Percentiles rank a stretch among this genome's conserved stretches.
These are phyloP conservation scores for Sinhomidia bicolor DNA, from an alignment of 2,888 invertebrate species.

Conservation along the genomic window DNA sequence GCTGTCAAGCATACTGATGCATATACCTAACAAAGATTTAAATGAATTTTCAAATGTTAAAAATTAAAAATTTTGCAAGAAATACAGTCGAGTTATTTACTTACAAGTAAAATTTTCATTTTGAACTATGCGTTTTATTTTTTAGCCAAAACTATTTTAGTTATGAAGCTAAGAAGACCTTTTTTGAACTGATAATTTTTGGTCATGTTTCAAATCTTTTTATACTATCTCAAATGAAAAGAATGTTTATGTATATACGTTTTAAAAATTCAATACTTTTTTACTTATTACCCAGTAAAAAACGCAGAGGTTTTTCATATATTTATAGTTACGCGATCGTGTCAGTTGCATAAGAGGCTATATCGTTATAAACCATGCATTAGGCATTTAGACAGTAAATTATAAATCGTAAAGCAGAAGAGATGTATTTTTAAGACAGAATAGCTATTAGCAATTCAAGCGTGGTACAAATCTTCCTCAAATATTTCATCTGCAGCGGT, in stretches of 20 bases:
- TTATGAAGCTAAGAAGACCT: neutral
- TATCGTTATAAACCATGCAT: neutral
- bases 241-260: neutral
- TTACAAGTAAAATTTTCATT: slow-evolving; percentile 68
- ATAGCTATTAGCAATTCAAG: neutral
- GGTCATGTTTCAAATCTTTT: neutral
- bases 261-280: neutral
- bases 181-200: slow-evolving; percentile 11
- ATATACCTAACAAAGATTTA: slow-evolving; percentile 27
- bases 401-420: neutral
- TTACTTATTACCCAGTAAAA: neutral
- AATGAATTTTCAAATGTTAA: neutral
- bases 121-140: too few relatives aligned
- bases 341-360: neutral
- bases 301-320: neutral
- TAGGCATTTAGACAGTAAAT: neutral
- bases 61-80: too few relatives aligned
- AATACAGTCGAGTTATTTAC: too few relatives aligned
- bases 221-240: slow-evolving; percentile 22
- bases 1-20: slow-evolving; percentile 45
- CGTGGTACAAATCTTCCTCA: neutral
- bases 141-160: neutral
- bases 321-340: neutral
- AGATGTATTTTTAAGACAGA: neutral
- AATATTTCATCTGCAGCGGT: neutral